phyloP scores from a whole-genome alignment of 2,113 vertebrate genomes.

The Fulica atra region DNA sequence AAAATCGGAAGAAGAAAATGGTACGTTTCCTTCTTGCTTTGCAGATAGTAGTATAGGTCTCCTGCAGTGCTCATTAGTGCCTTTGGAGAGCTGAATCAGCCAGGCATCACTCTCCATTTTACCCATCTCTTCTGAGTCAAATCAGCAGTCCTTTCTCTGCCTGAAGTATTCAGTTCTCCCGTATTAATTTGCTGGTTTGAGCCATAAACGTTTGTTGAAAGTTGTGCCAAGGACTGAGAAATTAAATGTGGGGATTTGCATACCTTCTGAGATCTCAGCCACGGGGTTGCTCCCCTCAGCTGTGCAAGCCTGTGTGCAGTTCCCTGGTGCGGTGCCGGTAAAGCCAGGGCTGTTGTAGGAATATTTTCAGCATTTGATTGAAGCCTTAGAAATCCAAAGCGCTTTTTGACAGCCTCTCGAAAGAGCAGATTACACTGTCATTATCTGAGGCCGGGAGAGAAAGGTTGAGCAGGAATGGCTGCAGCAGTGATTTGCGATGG shows the following conservation, averaged over 20 bases:
- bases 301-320: neutral
- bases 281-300: neutral
- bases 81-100: neutral
- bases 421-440: neutral
- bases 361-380: neutral
- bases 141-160: neutral
- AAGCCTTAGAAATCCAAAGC: neutral
- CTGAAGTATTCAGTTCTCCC: neutral
- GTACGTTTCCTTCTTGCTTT: neutral
- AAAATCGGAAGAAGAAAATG: neutral
- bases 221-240: neutral
- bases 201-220: neutral
- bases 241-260: neutral
- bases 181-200: neutral
- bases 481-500: accelerated
- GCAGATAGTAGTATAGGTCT: neutral
- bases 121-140: neutral
- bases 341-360: neutral
- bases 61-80: neutral
- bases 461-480: neutral
- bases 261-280: neutral
- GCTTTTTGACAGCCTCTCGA: neutral
- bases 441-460: neutral
- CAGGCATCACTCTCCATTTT: neutral
- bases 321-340: neutral